A percentile compares a stretch with the other conserved stretches of the same genome.
Conservation (phyloP, 2,797 vertebrate species). For the Paratrypauchen microcephalus region DNA sequence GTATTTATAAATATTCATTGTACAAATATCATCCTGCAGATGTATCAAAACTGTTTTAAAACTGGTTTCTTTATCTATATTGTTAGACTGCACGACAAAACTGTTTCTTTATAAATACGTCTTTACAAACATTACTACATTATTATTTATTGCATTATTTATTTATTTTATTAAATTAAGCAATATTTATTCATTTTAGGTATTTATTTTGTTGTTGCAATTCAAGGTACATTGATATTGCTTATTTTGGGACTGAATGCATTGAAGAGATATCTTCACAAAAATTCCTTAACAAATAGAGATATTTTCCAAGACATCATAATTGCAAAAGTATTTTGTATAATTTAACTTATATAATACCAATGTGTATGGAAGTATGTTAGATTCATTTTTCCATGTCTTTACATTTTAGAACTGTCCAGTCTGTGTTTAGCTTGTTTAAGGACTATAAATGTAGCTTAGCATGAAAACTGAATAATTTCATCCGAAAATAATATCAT, state of each 20-base stretch:
- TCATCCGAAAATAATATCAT: slow-evolving; percentile 75
- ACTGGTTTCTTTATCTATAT: slow-evolving; percentile 79
- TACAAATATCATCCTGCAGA: slow-evolving; percentile 77
- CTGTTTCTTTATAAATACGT: slow-evolving; percentile 59
- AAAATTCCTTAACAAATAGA: slow-evolving; percentile 75
- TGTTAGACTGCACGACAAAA: slow-evolving; percentile 80
- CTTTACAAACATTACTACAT: slow-evolving; percentile 43
- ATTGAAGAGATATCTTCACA: slow-evolving; percentile 67
- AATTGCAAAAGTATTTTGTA: slow-evolving; percentile 79
- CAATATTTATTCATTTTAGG: slow-evolving; percentile 57
- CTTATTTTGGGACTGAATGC: slow-evolving; percentile 70
- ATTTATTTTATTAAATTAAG: slow-evolving; percentile 52
- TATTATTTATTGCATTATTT: slow-evolving; percentile 51
- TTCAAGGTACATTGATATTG: slow-evolving; percentile 41
- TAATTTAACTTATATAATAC: slow-evolving; percentile 79
- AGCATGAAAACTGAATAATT: slow-evolving; percentile 71
- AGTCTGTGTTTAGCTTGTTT: slow-evolving; percentile 69
- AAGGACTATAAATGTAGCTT: slow-evolving; percentile 73
- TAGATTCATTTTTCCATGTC: slow-evolving; percentile 67
- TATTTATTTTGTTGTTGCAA: slow-evolving; percentile 45
- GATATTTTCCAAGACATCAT: slow-evolving; percentile 78
- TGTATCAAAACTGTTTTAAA: slow-evolving; percentile 78
- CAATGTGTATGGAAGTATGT: slow-evolving; percentile 73
- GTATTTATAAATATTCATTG: slow-evolving; percentile 75
- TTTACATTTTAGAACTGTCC: slow-evolving; percentile 67